Evolutionary conservation across 64 coral and sea anemone genomes (phyloP), one percentile per base, ranked within the genome.

Genomic region (Pocillopora verrucosa): DNA sequence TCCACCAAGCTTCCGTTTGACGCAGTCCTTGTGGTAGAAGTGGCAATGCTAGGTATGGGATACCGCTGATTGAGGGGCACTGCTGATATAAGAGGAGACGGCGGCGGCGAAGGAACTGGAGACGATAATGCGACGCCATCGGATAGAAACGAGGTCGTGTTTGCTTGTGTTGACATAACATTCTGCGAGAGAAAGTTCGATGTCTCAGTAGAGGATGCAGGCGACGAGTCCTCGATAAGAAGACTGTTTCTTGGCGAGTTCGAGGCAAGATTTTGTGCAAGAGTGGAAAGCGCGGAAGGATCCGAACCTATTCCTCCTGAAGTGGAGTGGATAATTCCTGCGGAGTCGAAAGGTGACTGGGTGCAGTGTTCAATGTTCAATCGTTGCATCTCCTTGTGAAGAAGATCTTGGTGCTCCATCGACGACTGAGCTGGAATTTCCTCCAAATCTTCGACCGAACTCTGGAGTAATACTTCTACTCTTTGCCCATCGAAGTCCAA

Each of bases 301-400:
- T 83, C 80, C 61, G 62, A 60, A 10, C 34, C 61, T 9, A 83
- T 65, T 34, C 61, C 80, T 1, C 34, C 56, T 51, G 34, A 79
- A 34, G 89, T 34, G 24, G 90, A 36, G 78, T 88, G 93, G 56
- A 69, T 91, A 56, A 90, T 85, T 13, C 65, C 30, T 14, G 73
- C 59, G 19, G 91, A 65, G 51, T 93, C 86, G 77, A 89, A 93
- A 22, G 79, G 88, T 19, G 93, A 35, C 34, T 88, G 83, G 19
- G 80, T 72, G 20, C 92, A 97, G 76, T 92, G 93, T 61, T 99
- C 97, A 22, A 99, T 95, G 61, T 99, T 95, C 45, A 99, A 70
- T 24, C 86, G 65, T 80, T 99, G 94, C 97, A 99, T 99, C 67
- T 99, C 87, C 58, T 93, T 80, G 61, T 99, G 94, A 65, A 99